Evolutionary conservation across 2,113 vertebrate species (phyloP).

Genomic region (Porphyrio hochstetteri): DNA sequence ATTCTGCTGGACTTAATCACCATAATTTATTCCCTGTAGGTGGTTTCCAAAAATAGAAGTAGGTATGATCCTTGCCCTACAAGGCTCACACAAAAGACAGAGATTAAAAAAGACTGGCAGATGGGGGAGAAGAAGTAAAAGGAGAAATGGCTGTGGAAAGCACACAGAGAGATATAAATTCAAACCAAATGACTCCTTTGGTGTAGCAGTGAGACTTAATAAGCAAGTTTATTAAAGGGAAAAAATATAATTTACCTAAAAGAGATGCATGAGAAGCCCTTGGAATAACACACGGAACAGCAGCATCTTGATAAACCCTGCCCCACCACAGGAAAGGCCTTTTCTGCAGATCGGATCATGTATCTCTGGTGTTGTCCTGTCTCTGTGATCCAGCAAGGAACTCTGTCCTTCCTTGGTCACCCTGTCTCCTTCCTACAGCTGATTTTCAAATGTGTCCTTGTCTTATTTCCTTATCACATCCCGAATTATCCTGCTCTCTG

Average conservation of each 20-base stretch:
- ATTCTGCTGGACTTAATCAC: slow-evolving; percentile 49
- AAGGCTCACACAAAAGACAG: slow-evolving; percentile 20
- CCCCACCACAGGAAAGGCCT: not conserved
- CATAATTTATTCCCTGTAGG: slow-evolving; percentile 47
- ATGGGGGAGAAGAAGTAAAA: not conserved
- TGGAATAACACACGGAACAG: not conserved
- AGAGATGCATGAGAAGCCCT: not conserved
- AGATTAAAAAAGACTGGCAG: slow-evolving; percentile 1
- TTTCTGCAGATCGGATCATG: not conserved
- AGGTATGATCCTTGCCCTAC: slow-evolving; percentile 34
- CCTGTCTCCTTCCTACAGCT: not conserved
- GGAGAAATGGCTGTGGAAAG: not conserved
- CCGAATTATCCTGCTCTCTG: not conserved
- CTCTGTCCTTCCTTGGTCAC: not conserved
- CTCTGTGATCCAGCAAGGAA: not conserved
- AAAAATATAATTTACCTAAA: slow-evolving; percentile 18
- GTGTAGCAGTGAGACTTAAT: slow-evolving; percentile 32
- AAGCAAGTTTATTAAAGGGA: slow-evolving; percentile 48
- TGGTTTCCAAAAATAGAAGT: slow-evolving; percentile 53
- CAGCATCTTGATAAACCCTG: not conserved
- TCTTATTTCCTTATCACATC: not conserved
- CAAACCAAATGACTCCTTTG: slow-evolving; percentile 35
- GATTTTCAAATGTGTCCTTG: not conserved
- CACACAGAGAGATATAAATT: slow-evolving; percentile 18
- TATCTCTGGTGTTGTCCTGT: not conserved